These are phyloP conservation scores for Ochotona princeps DNA, from an alignment of 2,113 vertebrate species.

Conservation along the genomic window DNA sequence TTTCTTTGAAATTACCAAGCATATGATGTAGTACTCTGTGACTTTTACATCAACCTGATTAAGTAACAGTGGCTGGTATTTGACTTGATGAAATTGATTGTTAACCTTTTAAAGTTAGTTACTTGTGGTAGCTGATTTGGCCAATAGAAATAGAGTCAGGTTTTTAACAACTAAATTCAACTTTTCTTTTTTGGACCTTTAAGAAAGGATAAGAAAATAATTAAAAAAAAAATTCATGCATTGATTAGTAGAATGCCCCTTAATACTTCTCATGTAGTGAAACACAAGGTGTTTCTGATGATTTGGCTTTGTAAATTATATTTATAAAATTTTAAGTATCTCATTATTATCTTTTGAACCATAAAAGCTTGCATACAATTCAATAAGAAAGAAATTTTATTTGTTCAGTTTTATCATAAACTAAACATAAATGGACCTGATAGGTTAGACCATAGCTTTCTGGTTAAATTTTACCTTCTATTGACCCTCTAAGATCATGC, in stretches of 20 bases:
- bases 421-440: neutral
- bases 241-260: neutral
- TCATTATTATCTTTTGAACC: neutral
- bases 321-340: neutral
- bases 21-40: neutral
- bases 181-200: neutral
- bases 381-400: slow-evolving; percentile 7
- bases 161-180: neutral
- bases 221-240: neutral
- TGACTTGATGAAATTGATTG: slow-evolving; percentile 21
- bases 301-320: neutral
- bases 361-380: slow-evolving; percentile 4
- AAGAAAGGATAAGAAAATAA: neutral
- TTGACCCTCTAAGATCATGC: neutral
- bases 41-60: neutral
- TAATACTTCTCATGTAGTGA: neutral
- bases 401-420: slow-evolving; percentile 31
- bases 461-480: neutral
- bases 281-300: neutral
- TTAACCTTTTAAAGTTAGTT: slow-evolving; percentile 16
- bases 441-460: neutral
- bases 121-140: neutral
- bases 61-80: neutral
- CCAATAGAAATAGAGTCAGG: neutral
- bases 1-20: neutral